Evolutionary conservation across 2,888 invertebrate species (phyloP).

Genomic region (Drosophila antonietae): DNA sequence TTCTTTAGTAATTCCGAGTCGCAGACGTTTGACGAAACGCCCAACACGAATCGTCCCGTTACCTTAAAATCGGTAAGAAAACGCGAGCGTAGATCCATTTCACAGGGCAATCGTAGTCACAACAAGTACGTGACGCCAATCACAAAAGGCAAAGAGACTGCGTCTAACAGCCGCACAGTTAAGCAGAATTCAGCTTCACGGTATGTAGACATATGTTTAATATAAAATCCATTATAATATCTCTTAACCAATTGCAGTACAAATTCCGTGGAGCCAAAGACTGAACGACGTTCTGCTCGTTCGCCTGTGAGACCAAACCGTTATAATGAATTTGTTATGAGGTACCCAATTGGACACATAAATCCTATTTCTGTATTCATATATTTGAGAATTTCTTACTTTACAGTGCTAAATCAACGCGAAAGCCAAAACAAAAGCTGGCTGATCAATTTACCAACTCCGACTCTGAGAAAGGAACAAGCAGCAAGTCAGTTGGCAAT

Average conservation of each 20-base stretch:
- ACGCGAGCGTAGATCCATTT: conserved; percentile 56
- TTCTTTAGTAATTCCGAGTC: background rate
- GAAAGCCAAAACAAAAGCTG: conserved; percentile 18
- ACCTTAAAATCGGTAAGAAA: background rate
- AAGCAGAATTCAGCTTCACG: conserved; percentile 23
- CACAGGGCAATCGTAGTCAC: conserved; percentile 29
- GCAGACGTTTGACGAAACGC: background rate
- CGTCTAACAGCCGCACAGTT: background rate
- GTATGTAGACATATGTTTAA: conserved; percentile 12
- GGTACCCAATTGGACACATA: conserved; percentile 20
- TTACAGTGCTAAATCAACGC: background rate
- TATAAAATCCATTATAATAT: background rate
- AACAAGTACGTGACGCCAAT: background rate
- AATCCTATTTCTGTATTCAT: background rate
- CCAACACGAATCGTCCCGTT: background rate
- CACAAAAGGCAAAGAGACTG: background rate
- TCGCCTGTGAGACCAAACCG: conserved; percentile 39
- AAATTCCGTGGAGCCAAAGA: conserved; percentile 37
- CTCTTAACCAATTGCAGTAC: background rate
- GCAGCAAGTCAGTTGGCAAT: background rate
- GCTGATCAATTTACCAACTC: background rate
- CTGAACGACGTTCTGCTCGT: conserved; percentile 55
- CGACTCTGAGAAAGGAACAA: background rate
- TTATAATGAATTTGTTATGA: conserved; percentile 39
- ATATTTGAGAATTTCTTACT: too few relatives aligned